Evolutionary conservation across 2,113 vertebrate genomes (phyloP), one percentile per base, ranked within the genome.

Genomic region (Vombatus ursinus): DNA sequence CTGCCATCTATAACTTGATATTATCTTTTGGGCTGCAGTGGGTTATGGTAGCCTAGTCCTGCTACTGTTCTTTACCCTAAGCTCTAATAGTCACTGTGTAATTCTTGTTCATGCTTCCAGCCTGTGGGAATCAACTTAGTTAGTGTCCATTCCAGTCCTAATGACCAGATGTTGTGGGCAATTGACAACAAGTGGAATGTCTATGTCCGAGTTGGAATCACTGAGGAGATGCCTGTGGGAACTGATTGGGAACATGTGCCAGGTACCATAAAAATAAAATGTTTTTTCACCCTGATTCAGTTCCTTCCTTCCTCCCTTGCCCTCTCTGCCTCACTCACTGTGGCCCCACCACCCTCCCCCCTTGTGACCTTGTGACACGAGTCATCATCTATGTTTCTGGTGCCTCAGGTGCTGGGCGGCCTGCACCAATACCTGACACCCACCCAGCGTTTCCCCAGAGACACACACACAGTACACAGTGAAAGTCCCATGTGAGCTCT

Each of bases 161-260:
- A 99, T 0, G 99, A 99, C 98, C 98, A 98, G 96, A 99, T 99
- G 97, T 98, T 99, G 91, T 99, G 99, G 99, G 99, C 99, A 0
- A 96, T 99, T 91, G 99, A 99, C 98, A 99, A 98, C 99, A 98
- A 99, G 95, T 99, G 99, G 94, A 99, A 99, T 1, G 99, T 99
- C 90, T 99, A 99, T 0, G 99, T 99, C 12, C 98, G 99, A 47
- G 97, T 98, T 0, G 99, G 99, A 52, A 99, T 99, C 97, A 99
- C 99, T 0, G 99, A 99, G 23, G 99, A 99, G 97, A 99, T 99
- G 99, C 99, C 99, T 0, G 99, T 99, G n/a, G 99, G 99, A 89
- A 99, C 99, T 0, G 98, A 98, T 97, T 99, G 99, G 99, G 99
- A 99, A 50, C 99, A 99, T 7, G 99, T 99, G 92, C 99, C 99